Percentiles rank a stretch among this genome's conserved stretches.
phyloP scores from a whole-genome alignment of 2,113 vertebrate species.

The Halcyon senegalensis region DNA sequence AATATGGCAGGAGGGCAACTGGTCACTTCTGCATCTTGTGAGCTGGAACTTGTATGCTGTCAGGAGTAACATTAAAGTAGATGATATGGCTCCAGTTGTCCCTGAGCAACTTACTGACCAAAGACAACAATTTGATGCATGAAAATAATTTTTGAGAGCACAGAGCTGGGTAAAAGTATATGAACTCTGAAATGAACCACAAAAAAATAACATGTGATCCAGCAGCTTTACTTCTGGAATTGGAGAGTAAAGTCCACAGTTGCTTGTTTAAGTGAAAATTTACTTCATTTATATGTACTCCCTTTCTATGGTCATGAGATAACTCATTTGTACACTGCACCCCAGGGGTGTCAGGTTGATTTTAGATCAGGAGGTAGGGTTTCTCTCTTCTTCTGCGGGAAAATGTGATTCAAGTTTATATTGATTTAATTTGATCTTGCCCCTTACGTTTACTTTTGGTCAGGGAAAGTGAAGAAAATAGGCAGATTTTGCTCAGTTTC shows the following conservation, averaged over 20 bases:
- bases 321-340: fast-evolving
- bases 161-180: background rate
- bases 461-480: background rate
- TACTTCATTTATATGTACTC: background rate
- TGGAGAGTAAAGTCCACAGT: background rate
- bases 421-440: background rate
- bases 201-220: background rate
- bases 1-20: background rate
- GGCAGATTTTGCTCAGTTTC: background rate
- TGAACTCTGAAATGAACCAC: background rate
- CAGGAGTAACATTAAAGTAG: background rate
- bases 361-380: background rate
- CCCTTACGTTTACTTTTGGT: background rate
- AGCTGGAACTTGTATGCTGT: background rate
- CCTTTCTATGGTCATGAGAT: background rate
- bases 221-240: background rate
- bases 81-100: background rate
- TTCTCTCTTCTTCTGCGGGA: background rate
- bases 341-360: background rate
- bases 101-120: background rate
- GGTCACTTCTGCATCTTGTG: background rate
- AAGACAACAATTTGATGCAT: background rate
- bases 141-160: background rate
- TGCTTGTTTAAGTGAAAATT: background rate
- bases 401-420: background rate